A percentile compares a stretch with the other conserved stretches of the same genome.
These are phyloP conservation scores for Catocala fraxini DNA, from an alignment of 2,888 invertebrate genomes.

Conservation along the genomic window DNA sequence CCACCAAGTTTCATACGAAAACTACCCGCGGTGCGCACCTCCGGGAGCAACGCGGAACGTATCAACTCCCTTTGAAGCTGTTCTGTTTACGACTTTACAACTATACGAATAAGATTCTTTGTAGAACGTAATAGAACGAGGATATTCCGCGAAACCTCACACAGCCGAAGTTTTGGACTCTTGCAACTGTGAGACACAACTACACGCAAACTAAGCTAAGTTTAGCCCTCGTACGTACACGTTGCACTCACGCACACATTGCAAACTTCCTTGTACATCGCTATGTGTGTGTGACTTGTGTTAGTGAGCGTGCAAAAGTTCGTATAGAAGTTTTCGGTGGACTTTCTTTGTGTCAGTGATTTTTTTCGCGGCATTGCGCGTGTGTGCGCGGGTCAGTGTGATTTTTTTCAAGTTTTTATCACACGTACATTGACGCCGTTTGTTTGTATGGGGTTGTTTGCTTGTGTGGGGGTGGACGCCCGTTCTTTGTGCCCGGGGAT, in stretches of 20 bases:
- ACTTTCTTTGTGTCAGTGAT: constrained; percentile 87
- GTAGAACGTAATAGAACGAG: constrained; percentile 20
- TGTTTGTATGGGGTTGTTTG: constrained; percentile 69
- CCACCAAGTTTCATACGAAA: constrained; percentile 84
- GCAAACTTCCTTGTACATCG: constrained; percentile 65
- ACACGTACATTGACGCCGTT: constrained; percentile 55
- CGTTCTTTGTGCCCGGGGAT: constrained; percentile 85
- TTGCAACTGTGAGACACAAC: constrained; percentile 77
- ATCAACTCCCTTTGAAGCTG: constrained; percentile 38
- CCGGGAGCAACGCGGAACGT: constrained; percentile 47
- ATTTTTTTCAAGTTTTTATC: constrained; percentile 85
- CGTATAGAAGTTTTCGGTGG: constrained; percentile 85
- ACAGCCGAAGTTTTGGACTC: constrained; percentile 76
- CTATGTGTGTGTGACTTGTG: constrained; percentile 52
- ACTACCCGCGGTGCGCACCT: constrained; percentile 85
- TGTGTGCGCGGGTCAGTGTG: constrained; percentile 84
- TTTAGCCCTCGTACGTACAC: constrained; percentile 75
- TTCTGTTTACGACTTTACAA: constrained; percentile 36
- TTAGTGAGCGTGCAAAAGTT: constrained; percentile 80
- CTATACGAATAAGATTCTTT: not conserved
- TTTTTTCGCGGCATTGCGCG: constrained; percentile 77
- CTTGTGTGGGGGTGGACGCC: constrained; percentile 74
- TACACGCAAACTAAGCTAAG: constrained; percentile 75
- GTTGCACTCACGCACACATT: constrained; percentile 77
- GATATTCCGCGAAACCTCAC: constrained; percentile 55